Evolutionary conservation across 2,797 vertebrate species (phyloP).

Genomic region (Anguilla megastoma): DNA sequence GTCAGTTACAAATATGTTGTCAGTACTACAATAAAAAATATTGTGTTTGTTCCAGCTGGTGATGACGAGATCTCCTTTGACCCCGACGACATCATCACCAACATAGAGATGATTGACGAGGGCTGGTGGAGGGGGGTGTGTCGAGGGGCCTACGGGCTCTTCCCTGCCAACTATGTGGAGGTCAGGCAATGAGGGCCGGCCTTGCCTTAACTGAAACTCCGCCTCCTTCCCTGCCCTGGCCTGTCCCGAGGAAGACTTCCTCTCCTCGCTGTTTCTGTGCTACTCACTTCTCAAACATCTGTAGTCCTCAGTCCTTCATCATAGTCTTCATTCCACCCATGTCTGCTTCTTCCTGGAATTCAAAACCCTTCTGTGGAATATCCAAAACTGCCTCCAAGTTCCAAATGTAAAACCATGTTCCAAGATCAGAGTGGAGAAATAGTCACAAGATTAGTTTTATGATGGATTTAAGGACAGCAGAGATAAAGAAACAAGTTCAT

Average conservation of each 20-base stretch:
- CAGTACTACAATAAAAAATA: not conserved
- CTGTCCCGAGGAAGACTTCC: slow-evolving; percentile 39
- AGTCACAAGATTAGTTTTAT: not conserved
- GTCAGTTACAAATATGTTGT: too few relatives aligned
- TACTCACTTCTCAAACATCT: not conserved
- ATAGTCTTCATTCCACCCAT: not conserved
- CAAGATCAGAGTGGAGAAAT: not conserved
- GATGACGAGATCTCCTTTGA: slow-evolving; percentile 97
- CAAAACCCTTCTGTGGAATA: not conserved
- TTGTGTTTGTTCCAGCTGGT: slow-evolving; percentile 72
- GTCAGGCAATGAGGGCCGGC: slow-evolving; percentile 76
- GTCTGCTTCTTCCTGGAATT: not conserved
- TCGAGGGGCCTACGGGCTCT: slow-evolving; percentile 86
- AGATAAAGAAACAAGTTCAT: not conserved
- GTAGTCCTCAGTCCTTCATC: not conserved
- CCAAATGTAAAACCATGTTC: not conserved
- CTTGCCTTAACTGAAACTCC: slow-evolving; percentile 33
- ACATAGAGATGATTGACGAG: slow-evolving; percentile 97
- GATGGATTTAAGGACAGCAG: not conserved
- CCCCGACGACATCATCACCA: slow-evolving; percentile 95
- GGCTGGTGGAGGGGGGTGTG: slow-evolving; percentile 97
- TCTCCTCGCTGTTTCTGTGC: not conserved
- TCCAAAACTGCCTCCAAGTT: not conserved
- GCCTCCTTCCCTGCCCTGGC: slow-evolving; percentile 52
- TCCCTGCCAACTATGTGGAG: slow-evolving; percentile 96